Evolutionary conservation across 2,797 vertebrate species (phyloP), one percentile per base, ranked within the genome.

Genomic region (Natrix natrix): DNA sequence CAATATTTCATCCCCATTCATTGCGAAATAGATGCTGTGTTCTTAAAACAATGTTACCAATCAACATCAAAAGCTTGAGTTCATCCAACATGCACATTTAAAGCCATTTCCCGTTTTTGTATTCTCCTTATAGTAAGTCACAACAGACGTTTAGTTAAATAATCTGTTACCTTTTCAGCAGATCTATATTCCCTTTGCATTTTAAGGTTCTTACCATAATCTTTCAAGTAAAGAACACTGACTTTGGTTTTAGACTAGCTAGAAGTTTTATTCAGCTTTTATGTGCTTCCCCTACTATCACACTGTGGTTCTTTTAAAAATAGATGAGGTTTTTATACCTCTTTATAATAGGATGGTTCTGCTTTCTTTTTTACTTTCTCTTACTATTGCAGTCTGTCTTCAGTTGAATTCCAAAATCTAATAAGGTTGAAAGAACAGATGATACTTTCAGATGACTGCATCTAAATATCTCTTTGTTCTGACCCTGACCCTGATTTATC

Each of bases 371-470:
- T 90, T 92, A 83, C 91, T 28, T 55, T 22, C 8, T 8, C 93
- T 91, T 28, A 86, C 60, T 37, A 90, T 93, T 93, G 61, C 10
- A 86, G 17, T 89, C 22, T 37, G 10, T 0, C 0, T 48, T 93
- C 88, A 55, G 8, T 22, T 17, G 95, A 93, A 94, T 91, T 86
- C 0, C 60, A 74, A 1, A 69, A 3, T 91, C 92, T 94, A 92
- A 2, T 60, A 37, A 95, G 66, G 28, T 10, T 93, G 69, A 94
- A 95, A 91, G 57, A 88, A 94, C 63, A 93, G 0, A n/a, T 61
- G 10, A 90, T 92, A 92, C 22, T 95, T 95, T 95, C 78, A 93
- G 3, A 17, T 90, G 37, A 94, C 86, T 91, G 2, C 10, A 86
- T 94, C 66, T 10, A 1, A 94, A 83, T 88, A 88, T 66, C 6